Conservation (phyloP, 2,113 vertebrate species). For the Hylia prasina region DNA sequence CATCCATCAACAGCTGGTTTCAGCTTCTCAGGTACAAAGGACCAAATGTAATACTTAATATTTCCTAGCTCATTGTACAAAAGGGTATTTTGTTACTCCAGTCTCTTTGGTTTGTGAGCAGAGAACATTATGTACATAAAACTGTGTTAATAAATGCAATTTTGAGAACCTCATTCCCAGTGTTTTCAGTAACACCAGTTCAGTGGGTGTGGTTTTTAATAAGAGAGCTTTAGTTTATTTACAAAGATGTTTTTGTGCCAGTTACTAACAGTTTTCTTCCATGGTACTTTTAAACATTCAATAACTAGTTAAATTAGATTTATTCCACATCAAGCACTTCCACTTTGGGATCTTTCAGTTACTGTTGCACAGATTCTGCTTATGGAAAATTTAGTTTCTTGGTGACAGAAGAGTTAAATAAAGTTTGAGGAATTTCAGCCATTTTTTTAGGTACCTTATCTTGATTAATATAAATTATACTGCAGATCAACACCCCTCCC, state of each 20-base stretch:
- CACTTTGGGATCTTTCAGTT: background rate
- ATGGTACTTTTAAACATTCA: background rate
- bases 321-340: background rate
- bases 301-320: background rate
- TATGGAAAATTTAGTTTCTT: background rate
- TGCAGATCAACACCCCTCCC: background rate
- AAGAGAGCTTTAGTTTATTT: background rate
- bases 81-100: slow-evolving; percentile 68
- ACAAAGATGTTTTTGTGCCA: background rate
- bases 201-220: background rate
- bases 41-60: slow-evolving; percentile 67
- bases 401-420: background rate
- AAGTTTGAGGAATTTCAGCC: background rate
- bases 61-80: slow-evolving; percentile 66
- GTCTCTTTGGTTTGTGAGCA: slow-evolving; percentile 55
- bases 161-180: slow-evolving; percentile 49
- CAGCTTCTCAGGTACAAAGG: slow-evolving; percentile 78
- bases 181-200: slow-evolving; percentile 34
- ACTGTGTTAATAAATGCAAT: slow-evolving; percentile 71
- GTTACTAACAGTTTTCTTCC: background rate
- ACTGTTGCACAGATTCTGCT: background rate
- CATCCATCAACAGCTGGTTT: slow-evolving; percentile 58
- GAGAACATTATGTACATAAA: slow-evolving; percentile 63
- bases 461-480: background rate
- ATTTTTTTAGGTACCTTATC: background rate